Evolutionary conservation across 2,113 vertebrate species (phyloP), one percentile per base, ranked within the genome.

Genomic region (Caranx melampygus): DNA sequence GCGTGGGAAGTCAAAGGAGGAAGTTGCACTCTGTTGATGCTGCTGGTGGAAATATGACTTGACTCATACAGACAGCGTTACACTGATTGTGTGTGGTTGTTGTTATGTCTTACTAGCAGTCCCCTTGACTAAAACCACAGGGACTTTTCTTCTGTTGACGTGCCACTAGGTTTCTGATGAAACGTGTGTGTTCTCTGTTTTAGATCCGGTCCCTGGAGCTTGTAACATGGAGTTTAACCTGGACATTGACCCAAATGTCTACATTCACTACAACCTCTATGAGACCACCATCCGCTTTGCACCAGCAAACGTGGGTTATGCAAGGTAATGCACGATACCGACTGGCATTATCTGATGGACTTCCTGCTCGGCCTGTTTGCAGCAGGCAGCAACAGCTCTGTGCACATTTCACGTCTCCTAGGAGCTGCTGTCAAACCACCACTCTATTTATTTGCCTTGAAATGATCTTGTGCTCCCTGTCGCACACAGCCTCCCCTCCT

Each of bases 171-270:
- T 42, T 7, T 34, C 67, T 69, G 1, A 44, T 51, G 20, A 40
- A 54, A 59, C 57, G 0, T 62, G 9, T 47, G 2, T 34, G 47
- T 3, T 59, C 35, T 74, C 58, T 88, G 12, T 87, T 57, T 72
- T 78, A 99, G 98, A 99, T 90, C 98, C 98, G 4, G 82, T 99
- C 54, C 98, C 98, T 59, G 98, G 98, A 73, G 98, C 95, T 18
- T 99, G 98, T 87, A 98, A 97, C 91, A 88, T 93, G 18, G 97
- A 96, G 83, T 97, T 95, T 88, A 92, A 95, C 71, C 91, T 98
- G 91, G 95, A 96, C 49, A 92, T 95, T 4, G 97, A 99, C 88
- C 96, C 98, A 10, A 99, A 97, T 76, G 78, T 99, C 90, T 96
- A 98, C 74, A 63, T 99, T 66, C 93, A 88, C 40, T 98, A 98